Evolutionary conservation across 2,797 vertebrate species (phyloP).

Genomic region (Synanceia verrucosa): DNA sequence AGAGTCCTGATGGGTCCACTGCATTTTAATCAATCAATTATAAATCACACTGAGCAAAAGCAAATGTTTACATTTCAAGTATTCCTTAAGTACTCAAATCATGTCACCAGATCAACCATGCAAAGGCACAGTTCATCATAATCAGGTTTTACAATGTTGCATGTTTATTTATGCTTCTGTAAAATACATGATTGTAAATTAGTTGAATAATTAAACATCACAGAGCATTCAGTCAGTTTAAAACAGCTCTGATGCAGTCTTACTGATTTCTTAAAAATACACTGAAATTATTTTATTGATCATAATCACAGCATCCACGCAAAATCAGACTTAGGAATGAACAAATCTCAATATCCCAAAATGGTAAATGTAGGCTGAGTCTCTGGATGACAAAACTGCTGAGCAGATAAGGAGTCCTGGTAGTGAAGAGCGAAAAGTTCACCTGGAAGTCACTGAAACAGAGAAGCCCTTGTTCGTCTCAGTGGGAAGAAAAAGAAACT

Average conservation of each 20-base stretch:
- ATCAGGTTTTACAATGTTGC: conserved; percentile 38
- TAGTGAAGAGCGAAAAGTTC: conserved; percentile 5
- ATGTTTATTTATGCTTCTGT: conserved; percentile 59
- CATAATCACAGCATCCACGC: neutral
- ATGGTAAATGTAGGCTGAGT: neutral
- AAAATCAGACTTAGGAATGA: neutral
- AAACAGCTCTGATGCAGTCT: neutral
- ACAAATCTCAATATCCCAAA: neutral
- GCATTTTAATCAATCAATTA: conserved; percentile 32
- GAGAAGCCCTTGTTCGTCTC: conserved; percentile 6
- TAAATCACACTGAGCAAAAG: conserved; percentile 19
- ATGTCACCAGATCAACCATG: conserved; percentile 18
- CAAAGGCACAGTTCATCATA: neutral
- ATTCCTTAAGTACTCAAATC: conserved; percentile 21
- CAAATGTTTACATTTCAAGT: conserved; percentile 64
- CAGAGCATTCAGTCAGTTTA: neutral
- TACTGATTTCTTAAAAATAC: neutral
- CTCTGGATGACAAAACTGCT: neutral
- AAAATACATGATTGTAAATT: conserved; percentile 51
- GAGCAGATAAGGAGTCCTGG: neutral
- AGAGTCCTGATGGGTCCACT: conserved; percentile 16
- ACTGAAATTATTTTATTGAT: neutral
- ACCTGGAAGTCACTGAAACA: neutral
- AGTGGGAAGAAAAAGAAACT: neutral
- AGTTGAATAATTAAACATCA: conserved; percentile 16